Evolutionary conservation across 2,113 vertebrate species (phyloP), one percentile per base, ranked within the genome.

Genomic region (Glaucidium brasilianum): DNA sequence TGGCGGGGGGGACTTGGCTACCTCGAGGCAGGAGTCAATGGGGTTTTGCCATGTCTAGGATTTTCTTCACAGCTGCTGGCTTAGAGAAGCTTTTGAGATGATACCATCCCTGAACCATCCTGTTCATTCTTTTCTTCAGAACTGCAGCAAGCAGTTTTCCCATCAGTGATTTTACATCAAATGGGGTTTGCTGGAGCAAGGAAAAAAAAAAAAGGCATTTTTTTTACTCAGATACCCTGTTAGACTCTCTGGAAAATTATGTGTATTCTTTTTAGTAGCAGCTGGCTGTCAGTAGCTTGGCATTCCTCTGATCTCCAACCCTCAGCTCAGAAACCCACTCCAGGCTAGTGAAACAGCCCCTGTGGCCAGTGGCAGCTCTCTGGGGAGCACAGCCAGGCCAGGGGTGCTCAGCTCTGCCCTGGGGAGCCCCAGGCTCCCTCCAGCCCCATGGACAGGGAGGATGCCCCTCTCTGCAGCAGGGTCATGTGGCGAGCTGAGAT

Each of bases 361-460:
- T 11, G 55, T 1, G 8, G 73, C 55, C 55, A 41, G 43, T 2
- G 1, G 23, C 63, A 85, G 50, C 62, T 32, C 66, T 35, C 47
- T 0, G 5, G 59, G 53, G 20, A 60, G 19, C 4, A 2, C 58
- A 72, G 69, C 52, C 58, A 1, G 1, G 30, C 19, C 62, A 7
- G 21, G 15, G 22, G 9, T 27, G 25, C 3, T 32, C 9, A 85
- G 43, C 62, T 56, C 68, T 66, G 67, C 26, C 58, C 50, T 0
- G 2, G 53, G 21, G 16, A 73, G 7, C 5, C 39, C 49, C 66
- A 27, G 43, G 20, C 3, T 47, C 43, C 29, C 49, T 12, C 32
- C 68, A 35, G 37, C 62, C 73, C 68, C 17, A 2, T 1, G 32
- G 30, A 6, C 3, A 16, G 32, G 12, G 21, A 47, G 21, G 39